phyloP scores from a whole-genome alignment of 2,113 vertebrate genomes.

The Hiodon tergisus region DNA sequence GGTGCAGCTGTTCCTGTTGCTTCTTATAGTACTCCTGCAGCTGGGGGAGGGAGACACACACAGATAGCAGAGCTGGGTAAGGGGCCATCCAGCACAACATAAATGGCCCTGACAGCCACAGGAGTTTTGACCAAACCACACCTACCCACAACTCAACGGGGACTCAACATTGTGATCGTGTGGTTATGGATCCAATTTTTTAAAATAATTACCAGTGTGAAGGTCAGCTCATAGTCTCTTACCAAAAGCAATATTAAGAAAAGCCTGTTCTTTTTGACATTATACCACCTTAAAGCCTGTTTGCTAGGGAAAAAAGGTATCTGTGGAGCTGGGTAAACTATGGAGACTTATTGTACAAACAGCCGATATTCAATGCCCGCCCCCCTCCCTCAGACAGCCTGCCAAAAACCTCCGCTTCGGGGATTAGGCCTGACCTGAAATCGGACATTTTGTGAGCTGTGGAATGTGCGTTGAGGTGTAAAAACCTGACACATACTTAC shows the following conservation, averaged over 20 bases:
- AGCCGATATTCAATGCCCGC: not conserved
- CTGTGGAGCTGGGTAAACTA: not conserved
- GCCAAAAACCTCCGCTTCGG: constrained; percentile 12
- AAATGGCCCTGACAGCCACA: too few relatives aligned
- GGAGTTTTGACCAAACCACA: too few relatives aligned
- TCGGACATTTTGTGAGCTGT: constrained; percentile 3
- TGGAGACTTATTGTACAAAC: not conserved
- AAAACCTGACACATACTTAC: not conserved
- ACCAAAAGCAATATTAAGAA: not conserved
- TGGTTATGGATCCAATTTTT: too few relatives aligned
- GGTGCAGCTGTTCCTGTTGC: constrained; percentile 96
- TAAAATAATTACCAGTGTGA: not conserved
- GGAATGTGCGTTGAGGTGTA: constrained; percentile 1
- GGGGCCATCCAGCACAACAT: too few relatives aligned
- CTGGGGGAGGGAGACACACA: constrained; percentile 49
- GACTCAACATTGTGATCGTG: too few relatives aligned
- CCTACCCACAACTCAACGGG: too few relatives aligned
- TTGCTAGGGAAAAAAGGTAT: not conserved
- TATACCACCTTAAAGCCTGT: not conserved
- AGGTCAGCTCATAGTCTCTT: not conserved
- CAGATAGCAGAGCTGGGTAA: not conserved
- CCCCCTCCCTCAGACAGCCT: not conserved
- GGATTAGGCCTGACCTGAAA: constrained; percentile 9
- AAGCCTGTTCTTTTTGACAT: not conserved
- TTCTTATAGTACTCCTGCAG: constrained; percentile 99